These are phyloP conservation scores for Albula goreensis DNA, from an alignment of 2,113 vertebrate genomes.

Conservation along the genomic window DNA sequence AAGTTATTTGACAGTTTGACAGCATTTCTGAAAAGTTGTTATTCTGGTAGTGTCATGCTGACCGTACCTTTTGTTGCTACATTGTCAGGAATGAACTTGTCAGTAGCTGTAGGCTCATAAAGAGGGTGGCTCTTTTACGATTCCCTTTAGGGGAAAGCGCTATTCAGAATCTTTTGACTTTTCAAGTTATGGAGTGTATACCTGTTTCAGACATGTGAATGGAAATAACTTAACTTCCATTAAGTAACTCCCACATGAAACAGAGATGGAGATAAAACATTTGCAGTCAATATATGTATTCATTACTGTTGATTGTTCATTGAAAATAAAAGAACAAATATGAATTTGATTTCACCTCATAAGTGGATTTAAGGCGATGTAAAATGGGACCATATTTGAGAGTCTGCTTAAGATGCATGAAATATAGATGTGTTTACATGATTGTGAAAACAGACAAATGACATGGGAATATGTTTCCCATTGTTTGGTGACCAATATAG, in stretches of 20 bases:
- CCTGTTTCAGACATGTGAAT: too few relatives aligned
- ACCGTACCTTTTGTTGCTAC: not conserved
- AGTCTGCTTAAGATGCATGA: not conserved
- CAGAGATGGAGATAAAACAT: too few relatives aligned
- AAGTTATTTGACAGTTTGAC: too few relatives aligned
- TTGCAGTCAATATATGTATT: not conserved
- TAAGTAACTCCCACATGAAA: not conserved
- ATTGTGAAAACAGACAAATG: not conserved
- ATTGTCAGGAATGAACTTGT: not conserved
- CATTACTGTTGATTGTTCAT: not conserved
- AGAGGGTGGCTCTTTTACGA: too few relatives aligned
- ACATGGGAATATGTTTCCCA: not conserved
- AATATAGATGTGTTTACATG: not conserved
- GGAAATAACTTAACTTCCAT: too few relatives aligned
- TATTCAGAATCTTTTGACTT: too few relatives aligned
- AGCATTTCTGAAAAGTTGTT: too few relatives aligned
- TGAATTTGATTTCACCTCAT: not conserved
- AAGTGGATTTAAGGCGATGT: not conserved
- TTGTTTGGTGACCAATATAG: not conserved
- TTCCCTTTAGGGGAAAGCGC: too few relatives aligned
- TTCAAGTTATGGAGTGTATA: too few relatives aligned
- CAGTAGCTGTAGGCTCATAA: not conserved
- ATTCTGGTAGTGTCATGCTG: too few relatives aligned
- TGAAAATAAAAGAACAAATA: not conserved
- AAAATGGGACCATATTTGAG: not conserved